phyloP scores from a whole-genome alignment of 2,113 vertebrate species.

The Vulpes vulpes region DNA sequence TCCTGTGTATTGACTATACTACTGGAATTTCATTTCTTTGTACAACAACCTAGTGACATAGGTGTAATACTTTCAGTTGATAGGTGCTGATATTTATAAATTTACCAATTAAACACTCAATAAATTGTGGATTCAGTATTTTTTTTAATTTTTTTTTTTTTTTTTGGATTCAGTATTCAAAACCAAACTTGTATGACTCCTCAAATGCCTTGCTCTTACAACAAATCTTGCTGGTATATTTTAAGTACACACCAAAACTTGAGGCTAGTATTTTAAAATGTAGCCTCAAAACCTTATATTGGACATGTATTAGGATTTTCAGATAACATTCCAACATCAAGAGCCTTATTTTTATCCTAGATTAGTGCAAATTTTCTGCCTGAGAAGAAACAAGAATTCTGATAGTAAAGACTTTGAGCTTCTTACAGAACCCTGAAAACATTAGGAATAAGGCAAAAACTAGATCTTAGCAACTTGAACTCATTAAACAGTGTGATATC shows the following conservation, averaged over 20 bases:
- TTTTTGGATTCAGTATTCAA: background rate
- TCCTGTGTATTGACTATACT: background rate
- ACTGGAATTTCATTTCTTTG: background rate
- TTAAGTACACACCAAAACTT: conserved; percentile 13
- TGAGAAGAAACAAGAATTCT: conserved; percentile 41
- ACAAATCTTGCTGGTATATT: background rate
- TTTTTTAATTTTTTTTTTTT: background rate
- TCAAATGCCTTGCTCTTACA: background rate
- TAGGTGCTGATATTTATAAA: background rate
- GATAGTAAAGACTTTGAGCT: background rate
- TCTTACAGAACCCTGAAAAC: conserved; percentile 13
- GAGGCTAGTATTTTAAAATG: background rate
- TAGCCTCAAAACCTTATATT: background rate
- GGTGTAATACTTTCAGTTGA: background rate
- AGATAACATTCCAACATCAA: background rate
- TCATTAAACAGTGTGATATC: background rate
- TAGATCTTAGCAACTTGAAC: background rate
- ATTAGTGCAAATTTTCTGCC: background rate
- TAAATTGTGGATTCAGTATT: background rate
- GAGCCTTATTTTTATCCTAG: background rate
- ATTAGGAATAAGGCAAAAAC: background rate
- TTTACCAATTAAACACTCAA: background rate
- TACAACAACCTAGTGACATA: background rate
- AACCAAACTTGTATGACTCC: background rate
- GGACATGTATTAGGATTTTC: background rate